Base-by-base conservation (phyloP, 2,888 invertebrate species). In the Pachliopta kotzebuea region DNA sequence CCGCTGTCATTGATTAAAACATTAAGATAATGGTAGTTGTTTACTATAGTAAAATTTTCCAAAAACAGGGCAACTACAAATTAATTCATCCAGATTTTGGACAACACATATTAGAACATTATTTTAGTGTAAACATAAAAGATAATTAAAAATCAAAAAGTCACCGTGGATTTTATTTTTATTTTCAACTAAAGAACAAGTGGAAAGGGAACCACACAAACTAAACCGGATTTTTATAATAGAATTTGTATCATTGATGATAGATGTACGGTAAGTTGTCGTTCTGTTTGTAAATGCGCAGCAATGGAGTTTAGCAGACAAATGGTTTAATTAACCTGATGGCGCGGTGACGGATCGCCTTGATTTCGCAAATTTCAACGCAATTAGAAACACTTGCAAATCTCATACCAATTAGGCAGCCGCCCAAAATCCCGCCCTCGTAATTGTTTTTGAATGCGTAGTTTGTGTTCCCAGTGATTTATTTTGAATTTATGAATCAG, bases 261-360 rank as follows among this genome's bases (percentile, higher is more conserved):
- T 56, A 37, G 37, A 42, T 37, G 49, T 65, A 49, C 26, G 37
- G 20, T 69, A 76, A 67, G 67, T 71, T 53, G 50, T 60, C 4
- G 61, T 58, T 45, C 23, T 54, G 55, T 66, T 62, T 67, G 62
- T 53, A 62, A 65, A 67, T 54, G 57, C 68, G 53, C 60, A 61
- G 65, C 61, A 66, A 56, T 45, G 56, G 76, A 72, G 70, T 72
- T 63, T 73, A 74, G 74, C 77, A 88, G 88, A 90, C 86, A 88
- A 90, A 90, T 90, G 89, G 88, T 88, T 90, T 90, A 89, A 91
- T 91, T 90, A 90, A 88, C 88, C 86, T 90, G 90, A 91, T 90
- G 87, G 90, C 72, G 81, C 70, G 76, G 83, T 90, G 90, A 90
- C 82, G 86, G 90, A 91, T 91, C 84, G 82, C 85, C 81, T 84